These are phyloP conservation scores for Gobionotothen gibberifrons DNA, from an alignment of 2,797 vertebrate species.

Conservation along the genomic window DNA sequence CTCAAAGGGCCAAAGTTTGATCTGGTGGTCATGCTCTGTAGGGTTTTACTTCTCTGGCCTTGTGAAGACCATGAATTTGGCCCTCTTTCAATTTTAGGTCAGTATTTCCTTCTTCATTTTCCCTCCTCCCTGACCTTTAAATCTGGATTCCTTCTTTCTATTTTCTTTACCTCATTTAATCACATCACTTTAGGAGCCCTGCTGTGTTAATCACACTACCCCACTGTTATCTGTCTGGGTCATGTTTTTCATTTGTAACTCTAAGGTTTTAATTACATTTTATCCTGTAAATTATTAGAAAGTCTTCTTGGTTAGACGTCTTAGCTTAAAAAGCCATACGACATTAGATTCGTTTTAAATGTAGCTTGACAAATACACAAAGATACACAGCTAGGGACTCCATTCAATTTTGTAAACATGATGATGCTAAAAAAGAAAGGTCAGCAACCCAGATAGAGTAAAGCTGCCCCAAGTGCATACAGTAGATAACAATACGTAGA, in stretches of 20 bases:
- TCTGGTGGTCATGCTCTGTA: not conserved
- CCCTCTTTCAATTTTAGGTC: not conserved
- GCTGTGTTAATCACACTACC: too few relatives aligned
- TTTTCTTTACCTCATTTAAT: too few relatives aligned
- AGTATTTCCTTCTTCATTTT: not conserved
- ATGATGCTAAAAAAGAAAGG: not conserved
- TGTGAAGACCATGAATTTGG: not conserved
- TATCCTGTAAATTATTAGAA: not conserved
- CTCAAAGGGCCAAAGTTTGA: conserved; percentile 7
- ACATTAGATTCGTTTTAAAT: not conserved
- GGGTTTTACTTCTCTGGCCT: not conserved
- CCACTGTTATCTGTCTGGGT: too few relatives aligned
- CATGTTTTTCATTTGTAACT: too few relatives aligned
- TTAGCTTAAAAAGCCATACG: not conserved
- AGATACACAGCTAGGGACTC: not conserved
- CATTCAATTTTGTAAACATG: not conserved
- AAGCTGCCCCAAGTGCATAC: not conserved
- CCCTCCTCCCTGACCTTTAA: too few relatives aligned
- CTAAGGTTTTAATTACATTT: not conserved
- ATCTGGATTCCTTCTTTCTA: too few relatives aligned
- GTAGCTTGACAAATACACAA: not conserved
- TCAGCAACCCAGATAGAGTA: not conserved
- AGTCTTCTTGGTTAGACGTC: not conserved
- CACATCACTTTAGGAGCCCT: too few relatives aligned
- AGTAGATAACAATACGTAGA: not conserved